phyloP scores from a whole-genome alignment of 2,888 invertebrate species.

The Thymelicus acteon region DNA sequence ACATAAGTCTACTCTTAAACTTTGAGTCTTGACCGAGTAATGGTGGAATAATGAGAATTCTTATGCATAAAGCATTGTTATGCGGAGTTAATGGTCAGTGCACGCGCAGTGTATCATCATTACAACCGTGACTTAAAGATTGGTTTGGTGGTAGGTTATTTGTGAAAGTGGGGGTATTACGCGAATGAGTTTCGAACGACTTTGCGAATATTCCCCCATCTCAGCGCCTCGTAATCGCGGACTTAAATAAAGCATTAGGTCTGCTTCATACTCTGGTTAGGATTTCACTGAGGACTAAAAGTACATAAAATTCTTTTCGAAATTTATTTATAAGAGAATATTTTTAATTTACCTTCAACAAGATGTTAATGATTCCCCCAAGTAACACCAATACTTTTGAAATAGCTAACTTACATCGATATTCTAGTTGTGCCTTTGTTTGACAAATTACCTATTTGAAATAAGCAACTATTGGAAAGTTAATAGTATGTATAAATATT shows the following conservation, averaged over 20 bases:
- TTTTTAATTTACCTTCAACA: no score
- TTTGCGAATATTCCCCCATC: constrained; percentile 42
- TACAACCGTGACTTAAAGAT: constrained; percentile 22
- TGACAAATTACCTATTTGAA: no score
- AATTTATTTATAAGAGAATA: no score
- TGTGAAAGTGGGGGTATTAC: constrained; percentile 36
- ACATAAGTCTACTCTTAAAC: not conserved
- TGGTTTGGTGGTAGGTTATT: constrained; percentile 33
- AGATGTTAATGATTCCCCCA: no score
- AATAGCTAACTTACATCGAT: no score
- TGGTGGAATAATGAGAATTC: constrained; percentile 17
- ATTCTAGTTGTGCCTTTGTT: no score
- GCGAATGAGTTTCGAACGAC: constrained; percentile 35
- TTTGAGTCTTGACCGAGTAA: not conserved
- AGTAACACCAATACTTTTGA: no score
- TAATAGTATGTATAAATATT: no score
- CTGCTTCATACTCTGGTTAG: constrained; percentile 14
- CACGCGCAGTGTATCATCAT: constrained; percentile 34
- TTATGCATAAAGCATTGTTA: constrained; percentile 33
- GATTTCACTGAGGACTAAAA: not conserved
- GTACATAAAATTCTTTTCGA: no score
- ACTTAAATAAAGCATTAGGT: constrained; percentile 45
- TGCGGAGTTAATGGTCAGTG: constrained; percentile 20
- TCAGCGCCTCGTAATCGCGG: constrained; percentile 42
- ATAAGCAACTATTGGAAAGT: no score